Evolutionary conservation across 1,140 invertebrate genomes (phyloP).

Genomic region (Cotesia glomerata): DNA sequence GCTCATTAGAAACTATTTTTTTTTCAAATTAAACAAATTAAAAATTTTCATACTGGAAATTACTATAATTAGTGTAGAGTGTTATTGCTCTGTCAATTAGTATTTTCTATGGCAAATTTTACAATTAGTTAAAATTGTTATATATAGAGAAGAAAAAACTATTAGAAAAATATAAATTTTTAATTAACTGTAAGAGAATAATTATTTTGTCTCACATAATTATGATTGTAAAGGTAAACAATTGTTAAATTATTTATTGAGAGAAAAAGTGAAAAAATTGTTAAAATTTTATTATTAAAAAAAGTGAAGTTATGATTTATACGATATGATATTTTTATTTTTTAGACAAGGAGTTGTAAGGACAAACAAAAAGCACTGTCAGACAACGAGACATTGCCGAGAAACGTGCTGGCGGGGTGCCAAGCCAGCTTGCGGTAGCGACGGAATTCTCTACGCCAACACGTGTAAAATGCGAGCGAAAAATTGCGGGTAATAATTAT

Average conservation of each 20-base stretch:
- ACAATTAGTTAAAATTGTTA: background rate
- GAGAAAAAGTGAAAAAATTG: no score
- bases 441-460: conserved; percentile 89
- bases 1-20: no score
- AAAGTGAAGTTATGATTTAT: background rate
- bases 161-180: background rate
- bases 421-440: conserved; percentile 89
- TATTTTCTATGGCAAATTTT: no score
- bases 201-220: no score
- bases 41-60: no score
- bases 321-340: conserved; percentile 22
- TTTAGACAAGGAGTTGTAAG: conserved; percentile 79
- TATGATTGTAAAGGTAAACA: no score
- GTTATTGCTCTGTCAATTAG: no score
- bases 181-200: no score
- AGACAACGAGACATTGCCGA: conserved; percentile 88
- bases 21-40: no score
- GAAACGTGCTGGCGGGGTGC: conserved; percentile 89
- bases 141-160: background rate
- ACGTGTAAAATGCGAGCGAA: conserved; percentile 91
- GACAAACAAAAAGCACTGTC: conserved; percentile 86
- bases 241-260: no score
- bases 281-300: no score
- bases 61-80: no score
- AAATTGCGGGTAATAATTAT: conserved; percentile 79